These are phyloP conservation scores for Spea bombifrons DNA, from an alignment of 2,113 vertebrate species.

Conservation along the genomic window DNA sequence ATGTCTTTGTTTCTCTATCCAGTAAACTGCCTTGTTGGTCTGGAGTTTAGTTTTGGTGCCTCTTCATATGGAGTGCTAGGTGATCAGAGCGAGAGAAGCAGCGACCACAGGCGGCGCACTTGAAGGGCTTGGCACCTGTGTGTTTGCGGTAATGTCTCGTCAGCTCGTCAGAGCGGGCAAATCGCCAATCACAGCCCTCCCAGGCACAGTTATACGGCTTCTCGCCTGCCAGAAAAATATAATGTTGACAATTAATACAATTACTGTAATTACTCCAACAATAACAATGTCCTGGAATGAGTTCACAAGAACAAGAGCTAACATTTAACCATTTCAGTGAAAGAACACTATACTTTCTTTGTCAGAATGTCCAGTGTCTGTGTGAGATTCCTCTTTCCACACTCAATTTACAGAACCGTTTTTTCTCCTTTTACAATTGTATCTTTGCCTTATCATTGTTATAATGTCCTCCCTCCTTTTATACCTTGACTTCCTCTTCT, in stretches of 20 bases:
- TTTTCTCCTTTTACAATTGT: too few relatives aligned
- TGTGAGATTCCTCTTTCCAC: too few relatives aligned
- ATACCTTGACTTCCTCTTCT: too few relatives aligned
- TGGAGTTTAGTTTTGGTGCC: conserved; percentile 76
- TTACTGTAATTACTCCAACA: conserved; percentile 25
- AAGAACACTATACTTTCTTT: neutral
- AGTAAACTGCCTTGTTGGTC: neutral
- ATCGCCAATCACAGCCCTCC: conserved; percentile 83
- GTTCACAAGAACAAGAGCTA: conserved; percentile 1
- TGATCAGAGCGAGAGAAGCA: conserved; percentile 88
- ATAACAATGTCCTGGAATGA: conserved; percentile 1
- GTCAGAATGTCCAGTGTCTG: too few relatives aligned
- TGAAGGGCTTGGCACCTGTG: conserved; percentile 86
- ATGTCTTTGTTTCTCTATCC: neutral
- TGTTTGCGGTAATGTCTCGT: conserved; percentile 84
- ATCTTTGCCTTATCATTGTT: too few relatives aligned
- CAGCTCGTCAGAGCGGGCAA: conserved; percentile 84
- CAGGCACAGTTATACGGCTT: conserved; percentile 69
- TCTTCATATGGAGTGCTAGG: conserved; percentile 86
- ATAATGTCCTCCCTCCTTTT: too few relatives aligned
- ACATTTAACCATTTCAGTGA: neutral
- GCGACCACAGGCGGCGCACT: conserved; percentile 77
- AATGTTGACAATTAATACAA: conserved; percentile 32
- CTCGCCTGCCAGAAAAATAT: conserved; percentile 49
- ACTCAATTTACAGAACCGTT: too few relatives aligned